Evolutionary conservation across 2,797 vertebrate genomes (phyloP).

Genomic region (Myoxocephalus aenaeus): DNA sequence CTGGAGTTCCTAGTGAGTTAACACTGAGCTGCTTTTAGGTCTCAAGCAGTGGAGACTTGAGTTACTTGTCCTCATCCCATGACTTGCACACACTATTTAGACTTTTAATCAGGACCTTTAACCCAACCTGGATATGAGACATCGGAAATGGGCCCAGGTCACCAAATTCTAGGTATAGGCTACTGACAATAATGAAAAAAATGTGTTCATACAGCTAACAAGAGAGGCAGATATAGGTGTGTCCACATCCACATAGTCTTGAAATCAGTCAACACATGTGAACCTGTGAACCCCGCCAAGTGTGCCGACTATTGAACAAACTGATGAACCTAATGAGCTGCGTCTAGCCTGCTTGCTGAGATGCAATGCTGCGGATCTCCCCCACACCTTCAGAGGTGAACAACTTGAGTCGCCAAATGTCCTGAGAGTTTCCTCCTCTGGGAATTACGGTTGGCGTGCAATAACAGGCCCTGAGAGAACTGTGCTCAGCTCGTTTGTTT

Average conservation of each 20-base stretch:
- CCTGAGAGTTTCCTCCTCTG: not conserved
- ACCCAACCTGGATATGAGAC: not conserved
- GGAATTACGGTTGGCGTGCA: not conserved
- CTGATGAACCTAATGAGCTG: not conserved
- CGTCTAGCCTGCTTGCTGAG: not conserved
- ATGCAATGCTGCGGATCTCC: no score
- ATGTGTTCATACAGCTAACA: not conserved
- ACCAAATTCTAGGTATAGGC: not conserved
- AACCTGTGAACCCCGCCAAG: not conserved
- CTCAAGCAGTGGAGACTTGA: not conserved
- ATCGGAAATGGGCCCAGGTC: not conserved
- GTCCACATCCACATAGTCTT: not conserved
- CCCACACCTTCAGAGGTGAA: not conserved
- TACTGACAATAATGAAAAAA: not conserved
- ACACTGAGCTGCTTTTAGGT: not conserved
- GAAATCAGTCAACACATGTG: not conserved
- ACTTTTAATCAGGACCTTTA: not conserved
- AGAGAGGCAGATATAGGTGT: not conserved
- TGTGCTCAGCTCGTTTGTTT: not conserved
- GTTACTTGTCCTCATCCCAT: not conserved
- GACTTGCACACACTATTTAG: not conserved
- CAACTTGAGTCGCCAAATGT: not conserved
- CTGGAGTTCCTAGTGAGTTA: slow-evolving; percentile 99
- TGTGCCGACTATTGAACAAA: not conserved
- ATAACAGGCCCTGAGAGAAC: not conserved